phyloP scores from a whole-genome alignment of 1,140 invertebrate species.

The Temnothorax longispinosus region DNA sequence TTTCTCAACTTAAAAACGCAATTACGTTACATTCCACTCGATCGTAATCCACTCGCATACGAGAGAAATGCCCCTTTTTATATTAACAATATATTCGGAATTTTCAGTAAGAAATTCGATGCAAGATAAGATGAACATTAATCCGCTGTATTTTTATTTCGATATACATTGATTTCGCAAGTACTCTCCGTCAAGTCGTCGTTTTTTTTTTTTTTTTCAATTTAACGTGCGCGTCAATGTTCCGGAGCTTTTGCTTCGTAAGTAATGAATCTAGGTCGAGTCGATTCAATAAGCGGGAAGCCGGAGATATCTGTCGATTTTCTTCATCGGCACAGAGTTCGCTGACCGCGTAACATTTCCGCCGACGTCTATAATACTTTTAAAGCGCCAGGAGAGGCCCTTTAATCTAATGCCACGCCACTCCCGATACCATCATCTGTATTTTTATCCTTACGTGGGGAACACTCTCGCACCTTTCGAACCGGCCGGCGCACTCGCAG shows the following conservation, averaged over 20 bases:
- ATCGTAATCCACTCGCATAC: neutral
- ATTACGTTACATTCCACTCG: neutral
- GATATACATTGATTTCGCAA: neutral
- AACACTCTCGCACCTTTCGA: neutral
- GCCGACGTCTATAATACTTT: conserved; percentile 34
- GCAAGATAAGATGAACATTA: conserved; percentile 6
- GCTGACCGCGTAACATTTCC: conserved; percentile 17
- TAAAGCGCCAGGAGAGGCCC: conserved; percentile 34
- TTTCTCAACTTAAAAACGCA: neutral
- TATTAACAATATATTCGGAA: conserved; percentile 4
- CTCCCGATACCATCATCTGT: conserved; percentile 39
- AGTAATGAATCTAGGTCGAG: conserved; percentile 27
- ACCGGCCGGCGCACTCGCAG: conserved; percentile 15
- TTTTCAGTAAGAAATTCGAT: neutral
- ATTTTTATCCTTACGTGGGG: neutral
- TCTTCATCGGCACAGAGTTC: conserved; percentile 1
- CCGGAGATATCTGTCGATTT: conserved; percentile 40
- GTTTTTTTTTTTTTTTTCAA: neutral
- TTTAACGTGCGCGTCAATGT: conserved; percentile 14
- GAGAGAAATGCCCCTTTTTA: neutral
- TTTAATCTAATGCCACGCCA: conserved; percentile 56
- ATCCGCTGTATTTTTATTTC: neutral
- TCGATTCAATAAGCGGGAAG: conserved; percentile 14
- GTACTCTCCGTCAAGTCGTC: neutral
- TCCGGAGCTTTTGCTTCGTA: neutral